These are phyloP conservation scores for Petrocephalus sullivani DNA, from an alignment of 2,797 vertebrate genomes.

Conservation along the genomic window DNA sequence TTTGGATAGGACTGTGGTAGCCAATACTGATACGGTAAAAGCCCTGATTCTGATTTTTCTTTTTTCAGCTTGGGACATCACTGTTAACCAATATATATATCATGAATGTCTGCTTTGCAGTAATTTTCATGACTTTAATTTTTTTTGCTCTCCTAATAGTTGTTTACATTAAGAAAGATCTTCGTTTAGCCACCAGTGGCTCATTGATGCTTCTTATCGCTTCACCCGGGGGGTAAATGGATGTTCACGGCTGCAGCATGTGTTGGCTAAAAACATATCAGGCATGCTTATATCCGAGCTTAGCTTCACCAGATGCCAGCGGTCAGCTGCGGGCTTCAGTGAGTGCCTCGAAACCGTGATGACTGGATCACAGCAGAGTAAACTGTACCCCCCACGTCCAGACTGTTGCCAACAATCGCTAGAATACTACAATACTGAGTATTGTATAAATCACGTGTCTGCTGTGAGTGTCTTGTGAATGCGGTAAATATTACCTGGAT, in stretches of 20 bases:
- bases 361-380: background rate
- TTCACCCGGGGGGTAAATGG: slow-evolving; percentile 34
- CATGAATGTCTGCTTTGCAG: background rate
- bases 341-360: slow-evolving; percentile 19
- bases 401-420: background rate
- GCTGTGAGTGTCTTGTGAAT: background rate
- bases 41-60: background rate
- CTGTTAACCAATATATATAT: background rate
- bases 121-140: slow-evolving; percentile 30
- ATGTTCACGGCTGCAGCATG: slow-evolving; percentile 28
- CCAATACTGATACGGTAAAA: background rate
- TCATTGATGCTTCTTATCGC: background rate
- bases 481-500: background rate
- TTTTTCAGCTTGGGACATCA: background rate
- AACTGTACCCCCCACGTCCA: background rate
- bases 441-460: background rate
- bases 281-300: slow-evolving; percentile 46
- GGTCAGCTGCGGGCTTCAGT: slow-evolving; percentile 22
- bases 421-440: no score
- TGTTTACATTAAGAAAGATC: slow-evolving; percentile 23
- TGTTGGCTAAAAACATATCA: slow-evolving; percentile 50
- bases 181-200: background rate
- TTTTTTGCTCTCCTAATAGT: background rate
- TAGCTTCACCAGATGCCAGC: slow-evolving; percentile 40
- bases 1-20: background rate